Evolutionary conservation across 2,113 vertebrate genomes (phyloP), one percentile per base, ranked within the genome.

Genomic region (Vanacampus margaritifer): DNA sequence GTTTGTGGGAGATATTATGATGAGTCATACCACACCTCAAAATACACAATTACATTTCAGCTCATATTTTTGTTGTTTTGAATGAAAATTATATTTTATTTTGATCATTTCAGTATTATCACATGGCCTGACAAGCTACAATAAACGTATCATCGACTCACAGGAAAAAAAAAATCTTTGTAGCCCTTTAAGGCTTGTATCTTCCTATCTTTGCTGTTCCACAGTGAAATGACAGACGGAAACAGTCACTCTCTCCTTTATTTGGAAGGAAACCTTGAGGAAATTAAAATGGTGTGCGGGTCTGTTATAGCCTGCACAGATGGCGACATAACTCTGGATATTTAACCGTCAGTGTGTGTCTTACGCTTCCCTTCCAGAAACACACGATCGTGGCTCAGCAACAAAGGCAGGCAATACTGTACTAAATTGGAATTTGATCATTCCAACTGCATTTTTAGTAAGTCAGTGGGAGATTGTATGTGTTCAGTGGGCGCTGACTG

Each of bases 361-460:
- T 64, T 26, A 72, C 4, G 28, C 28, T 32, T 32, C 28, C 61
- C 39, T 72, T 64, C 63, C 59, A 66, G 21, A 45, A 45, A 66
- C 67, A 32, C 57, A 46, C 66, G 60, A 59, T 60, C 16, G 48
- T 43, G 53, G 45, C 39, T 23, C 37, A 75, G 60, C 63, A n/a
- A 59, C 13, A 74, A 74, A 83, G 16, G 5, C 43, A 21, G 7
- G 17, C 28, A 11, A 58, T 28, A 69, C 72, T 85, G 71, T 66
- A 53, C 54, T 81, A 87, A 86, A 86, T 87, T 82, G 82, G 78
- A 79, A 78, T 71, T 60, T 69, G 84, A 75, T 71, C 68, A 75
- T 78, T 48, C 46, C 19, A 48, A 76, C 76, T 69, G 79, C 62
- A 74, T 67, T 12, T 78, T 84, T 68, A 21, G 46, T 21, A 21